phyloP scores from a whole-genome alignment of 2,888 invertebrate genomes.

The Nemurella pictetii region DNA sequence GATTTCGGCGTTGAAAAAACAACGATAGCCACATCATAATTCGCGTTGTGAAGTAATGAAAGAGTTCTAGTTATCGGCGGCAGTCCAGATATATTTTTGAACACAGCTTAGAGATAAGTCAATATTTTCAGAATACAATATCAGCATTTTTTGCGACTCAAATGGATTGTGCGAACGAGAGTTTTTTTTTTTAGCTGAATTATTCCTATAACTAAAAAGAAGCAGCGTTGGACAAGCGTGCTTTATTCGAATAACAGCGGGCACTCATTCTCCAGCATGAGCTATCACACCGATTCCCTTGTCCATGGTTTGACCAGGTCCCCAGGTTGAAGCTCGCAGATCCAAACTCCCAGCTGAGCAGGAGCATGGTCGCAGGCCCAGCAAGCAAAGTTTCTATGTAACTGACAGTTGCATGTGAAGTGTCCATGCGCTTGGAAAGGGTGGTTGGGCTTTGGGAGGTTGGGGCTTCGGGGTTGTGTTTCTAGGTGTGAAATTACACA shows the following conservation, averaged over 20 bases:
- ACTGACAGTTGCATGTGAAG: constrained; percentile 24
- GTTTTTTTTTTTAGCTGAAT: background rate
- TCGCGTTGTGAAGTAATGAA: background rate
- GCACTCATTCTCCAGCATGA: background rate
- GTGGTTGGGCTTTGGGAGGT: background rate
- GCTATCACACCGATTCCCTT: background rate
- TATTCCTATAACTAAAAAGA: background rate
- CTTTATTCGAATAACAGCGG: background rate
- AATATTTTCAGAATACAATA: background rate
- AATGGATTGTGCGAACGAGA: too few relatives aligned
- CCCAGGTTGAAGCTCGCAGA: too few relatives aligned
- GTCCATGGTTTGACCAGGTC: too few relatives aligned
- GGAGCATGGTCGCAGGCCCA: background rate
- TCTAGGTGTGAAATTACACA: constrained; percentile 33
- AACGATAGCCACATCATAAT: background rate
- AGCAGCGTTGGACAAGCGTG: background rate
- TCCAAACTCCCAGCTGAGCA: background rate
- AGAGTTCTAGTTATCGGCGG: background rate
- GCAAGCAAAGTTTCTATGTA: constrained; percentile 1
- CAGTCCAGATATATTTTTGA: background rate
- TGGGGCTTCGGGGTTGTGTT: constrained; percentile 21
- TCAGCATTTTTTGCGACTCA: background rate
- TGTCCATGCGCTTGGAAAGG: background rate
- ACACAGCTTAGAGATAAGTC: background rate
- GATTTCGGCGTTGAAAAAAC: background rate